Evolutionary conservation across 2,113 vertebrate genomes (phyloP).

Genomic region (Corydoras sp.): DNA sequence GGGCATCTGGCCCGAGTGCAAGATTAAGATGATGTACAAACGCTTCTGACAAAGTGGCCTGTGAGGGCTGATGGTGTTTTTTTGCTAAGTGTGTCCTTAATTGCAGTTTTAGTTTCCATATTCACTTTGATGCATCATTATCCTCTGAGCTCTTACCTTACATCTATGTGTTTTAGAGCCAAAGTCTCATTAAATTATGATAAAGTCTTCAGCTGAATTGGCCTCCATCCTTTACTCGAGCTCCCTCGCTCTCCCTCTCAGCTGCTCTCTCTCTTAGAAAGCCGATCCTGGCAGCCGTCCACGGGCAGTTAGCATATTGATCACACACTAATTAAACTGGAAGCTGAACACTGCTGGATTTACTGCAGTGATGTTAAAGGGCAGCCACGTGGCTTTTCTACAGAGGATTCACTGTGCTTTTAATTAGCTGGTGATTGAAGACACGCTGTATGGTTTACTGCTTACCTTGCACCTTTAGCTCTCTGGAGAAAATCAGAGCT

Average conservation of each 20-base stretch:
- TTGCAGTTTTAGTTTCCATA: background rate
- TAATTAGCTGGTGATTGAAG: conserved; percentile 20
- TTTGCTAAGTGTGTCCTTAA: background rate
- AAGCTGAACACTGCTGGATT: background rate
- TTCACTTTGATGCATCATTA: background rate
- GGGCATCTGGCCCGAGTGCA: no score
- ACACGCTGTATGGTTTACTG: background rate
- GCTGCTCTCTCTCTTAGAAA: background rate
- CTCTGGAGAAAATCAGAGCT: background rate
- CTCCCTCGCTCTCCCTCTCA: no score
- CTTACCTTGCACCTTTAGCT: background rate
- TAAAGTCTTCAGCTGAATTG: background rate
- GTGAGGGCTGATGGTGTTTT: background rate
- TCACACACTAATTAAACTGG: conserved; percentile 21
- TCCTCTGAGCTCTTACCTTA: background rate
- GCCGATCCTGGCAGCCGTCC: conserved; percentile 15
- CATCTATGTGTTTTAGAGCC: no score
- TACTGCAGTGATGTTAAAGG: conserved; percentile 7
- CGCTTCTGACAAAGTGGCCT: no score
- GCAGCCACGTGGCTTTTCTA: background rate
- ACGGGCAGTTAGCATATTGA: conserved; percentile 27
- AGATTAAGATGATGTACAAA: no score
- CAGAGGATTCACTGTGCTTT: background rate
- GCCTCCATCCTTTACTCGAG: background rate
- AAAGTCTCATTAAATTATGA: background rate